A percentile compares a stretch with the other conserved stretches of the same genome.
These are phyloP conservation scores for Parasteatoda tepidariorum DNA, from an alignment of 1,140 invertebrate species.

Conservation along the genomic window DNA sequence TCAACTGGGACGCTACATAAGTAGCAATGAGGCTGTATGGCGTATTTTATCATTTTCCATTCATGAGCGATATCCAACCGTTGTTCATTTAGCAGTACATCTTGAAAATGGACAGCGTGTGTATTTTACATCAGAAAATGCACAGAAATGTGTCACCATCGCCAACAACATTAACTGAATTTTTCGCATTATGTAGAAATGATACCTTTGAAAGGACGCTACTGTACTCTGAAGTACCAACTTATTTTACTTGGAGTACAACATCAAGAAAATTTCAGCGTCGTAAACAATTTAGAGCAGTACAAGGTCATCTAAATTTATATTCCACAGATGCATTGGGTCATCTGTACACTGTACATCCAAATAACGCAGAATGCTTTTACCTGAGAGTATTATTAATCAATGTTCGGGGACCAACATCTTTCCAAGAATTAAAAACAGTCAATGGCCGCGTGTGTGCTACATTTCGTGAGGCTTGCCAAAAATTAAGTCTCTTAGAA, in stretches of 20 bases:
- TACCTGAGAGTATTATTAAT: not conserved
- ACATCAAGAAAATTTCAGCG: not conserved
- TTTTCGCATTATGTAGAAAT: constrained; percentile 61
- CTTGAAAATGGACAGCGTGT: constrained; percentile 68
- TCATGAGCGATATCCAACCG: constrained; percentile 68
- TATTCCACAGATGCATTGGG: no score
- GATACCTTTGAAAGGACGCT: constrained; percentile 32
- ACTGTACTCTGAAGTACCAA: constrained; percentile 12
- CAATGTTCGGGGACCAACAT: constrained; percentile 6
- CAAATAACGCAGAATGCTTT: constrained; percentile 5
- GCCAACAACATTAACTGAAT: constrained; percentile 60
- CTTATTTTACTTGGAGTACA: constrained; percentile 42
- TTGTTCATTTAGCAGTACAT: constrained; percentile 70
- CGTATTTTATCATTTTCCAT: constrained; percentile 63
- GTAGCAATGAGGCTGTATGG: constrained; percentile 62
- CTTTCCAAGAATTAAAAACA: not conserved
- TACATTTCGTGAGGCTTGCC: not conserved
- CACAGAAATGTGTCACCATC: constrained; percentile 9
- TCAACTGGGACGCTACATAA: constrained; percentile 58
- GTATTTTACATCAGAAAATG: constrained; percentile 1
- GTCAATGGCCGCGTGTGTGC: not conserved
- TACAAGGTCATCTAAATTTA: not conserved
- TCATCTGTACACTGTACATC: not conserved
- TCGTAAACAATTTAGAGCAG: not conserved
- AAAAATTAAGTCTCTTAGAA: not conserved